These are phyloP conservation scores for Apistogramma diplotaenia DNA, from an alignment of 2,113 vertebrate species.

Conservation along the genomic window DNA sequence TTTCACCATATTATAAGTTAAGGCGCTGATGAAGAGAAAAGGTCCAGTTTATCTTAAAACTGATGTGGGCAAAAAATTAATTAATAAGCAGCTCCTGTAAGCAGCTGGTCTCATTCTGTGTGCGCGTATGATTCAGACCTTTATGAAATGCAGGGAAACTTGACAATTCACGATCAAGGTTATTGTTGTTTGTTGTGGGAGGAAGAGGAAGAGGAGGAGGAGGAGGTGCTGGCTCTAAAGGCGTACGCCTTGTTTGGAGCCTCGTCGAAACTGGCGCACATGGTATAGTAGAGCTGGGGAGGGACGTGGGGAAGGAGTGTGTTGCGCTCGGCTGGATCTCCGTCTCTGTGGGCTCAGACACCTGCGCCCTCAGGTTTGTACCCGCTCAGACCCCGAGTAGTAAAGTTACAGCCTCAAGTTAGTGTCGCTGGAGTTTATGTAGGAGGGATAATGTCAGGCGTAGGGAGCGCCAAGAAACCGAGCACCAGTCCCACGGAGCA, in stretches of 20 bases:
- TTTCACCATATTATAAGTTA: not conserved
- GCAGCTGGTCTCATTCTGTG: not conserved
- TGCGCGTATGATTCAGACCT: not conserved
- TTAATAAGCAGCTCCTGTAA: too few relatives aligned
- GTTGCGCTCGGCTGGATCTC: not conserved
- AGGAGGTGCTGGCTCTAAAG: not conserved
- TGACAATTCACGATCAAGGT: not conserved
- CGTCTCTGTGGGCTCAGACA: slow-evolving; percentile 1
- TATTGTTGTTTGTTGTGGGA: not conserved
- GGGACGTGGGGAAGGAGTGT: slow-evolving; percentile 48
- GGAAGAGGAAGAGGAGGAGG: not conserved
- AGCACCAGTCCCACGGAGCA: slow-evolving; percentile 28
- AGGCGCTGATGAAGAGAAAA: too few relatives aligned
- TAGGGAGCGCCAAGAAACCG: slow-evolving; percentile 52
- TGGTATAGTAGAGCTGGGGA: slow-evolving; percentile 31
- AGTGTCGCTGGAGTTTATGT: not conserved
- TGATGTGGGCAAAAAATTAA: not conserved
- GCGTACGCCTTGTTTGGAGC: slow-evolving; percentile 34
- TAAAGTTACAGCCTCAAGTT: not conserved
- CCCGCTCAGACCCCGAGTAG: not conserved
- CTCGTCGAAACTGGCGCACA: slow-evolving; percentile 27
- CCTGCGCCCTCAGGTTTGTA: not conserved
- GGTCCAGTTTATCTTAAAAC: not conserved
- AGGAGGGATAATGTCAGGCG: slow-evolving; percentile 60
- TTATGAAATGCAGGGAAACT: not conserved